phyloP scores from a whole-genome alignment of 2,888 invertebrate genomes.

The Gnatocerus cornutus region DNA sequence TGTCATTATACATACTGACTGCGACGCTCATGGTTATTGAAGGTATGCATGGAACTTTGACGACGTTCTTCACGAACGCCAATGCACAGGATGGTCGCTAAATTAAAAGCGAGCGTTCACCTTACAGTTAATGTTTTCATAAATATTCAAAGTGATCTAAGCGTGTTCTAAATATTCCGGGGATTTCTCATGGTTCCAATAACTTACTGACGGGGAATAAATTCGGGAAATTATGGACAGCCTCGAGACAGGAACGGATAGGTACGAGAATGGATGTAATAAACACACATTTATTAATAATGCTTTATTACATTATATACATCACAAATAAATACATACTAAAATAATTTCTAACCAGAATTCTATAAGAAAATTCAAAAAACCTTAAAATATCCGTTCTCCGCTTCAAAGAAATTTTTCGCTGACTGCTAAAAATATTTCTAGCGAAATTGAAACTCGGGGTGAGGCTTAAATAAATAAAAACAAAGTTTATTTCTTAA shows the following conservation, averaged over 20 bases:
- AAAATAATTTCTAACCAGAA: no score
- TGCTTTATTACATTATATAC: no score
- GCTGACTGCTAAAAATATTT: no score
- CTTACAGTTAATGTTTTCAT: conserved; percentile 17
- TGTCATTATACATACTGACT: conserved; percentile 18
- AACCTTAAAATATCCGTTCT: no score
- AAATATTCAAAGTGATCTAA: conserved; percentile 19
- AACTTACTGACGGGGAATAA: conserved; percentile 3
- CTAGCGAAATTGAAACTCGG: no score
- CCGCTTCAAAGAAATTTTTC: no score
- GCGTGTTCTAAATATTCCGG: conserved; percentile 6
- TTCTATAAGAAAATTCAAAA: no score
- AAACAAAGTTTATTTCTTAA: no score
- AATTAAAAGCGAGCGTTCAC: conserved; percentile 19
- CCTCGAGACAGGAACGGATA: not conserved
- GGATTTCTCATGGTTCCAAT: conserved; percentile 2
- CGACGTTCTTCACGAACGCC: conserved; percentile 8
- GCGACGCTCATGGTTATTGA: not conserved
- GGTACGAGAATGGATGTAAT: not conserved
- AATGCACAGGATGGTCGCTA: conserved; percentile 6
- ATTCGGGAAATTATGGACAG: not conserved
- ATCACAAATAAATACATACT: no score
- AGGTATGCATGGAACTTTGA: not conserved
- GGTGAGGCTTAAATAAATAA: no score
- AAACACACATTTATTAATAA: no score